Evolutionary conservation across 2,888 invertebrate species (phyloP), one percentile per base, ranked within the genome.

Genomic region (Pristionchus fissidentatus): DNA sequence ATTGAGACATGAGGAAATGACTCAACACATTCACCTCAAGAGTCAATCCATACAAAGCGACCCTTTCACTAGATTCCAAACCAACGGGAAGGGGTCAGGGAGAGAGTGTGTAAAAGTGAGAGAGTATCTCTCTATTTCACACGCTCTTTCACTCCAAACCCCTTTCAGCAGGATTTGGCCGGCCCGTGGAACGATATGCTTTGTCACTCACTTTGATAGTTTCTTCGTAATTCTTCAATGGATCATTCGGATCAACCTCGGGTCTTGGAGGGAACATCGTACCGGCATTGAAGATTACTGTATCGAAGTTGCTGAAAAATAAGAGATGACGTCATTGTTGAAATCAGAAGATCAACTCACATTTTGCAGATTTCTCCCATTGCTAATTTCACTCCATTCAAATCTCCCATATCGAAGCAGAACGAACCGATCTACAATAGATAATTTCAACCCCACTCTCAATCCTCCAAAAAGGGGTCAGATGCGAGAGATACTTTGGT

Each of bases 1-100:
- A n/a, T n/a, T 52, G 78, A 78, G 78, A 32, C 35, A 78, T 78
- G 49, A 78, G 5, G 38, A 15, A 78, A n/a, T 78, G 78, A 55
- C 78, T 52, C 15, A 55, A 19, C 22, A 78, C 55, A 55, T 78
- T 78, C 26, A 52, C 26, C 78, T 78, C 3, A 60, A n/a, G 8
- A 60, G 29, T 8, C 8, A 10, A 15, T n/a, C 8, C 10, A n/a
- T 22, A 52, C 22, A 0, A 35, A 73, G 38, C 41, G 41, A 73
- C 41, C 26, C n/a, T n/a, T n/a, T n/a, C n/a, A n/a, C n/a, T n/a
- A n/a, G n/a, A n/a, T n/a, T n/a, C n/a, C n/a, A n/a, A n/a, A n/a
- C n/a, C n/a, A n/a, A n/a, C n/a, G n/a, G n/a, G n/a, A n/a, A n/a
- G n/a, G n/a, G n/a, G n/a, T n/a, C n/a, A n/a, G n/a, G n/a, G n/a